Evolutionary conservation across 2,888 invertebrate genomes (phyloP).

Genomic region (Lithophane leautieri): DNA sequence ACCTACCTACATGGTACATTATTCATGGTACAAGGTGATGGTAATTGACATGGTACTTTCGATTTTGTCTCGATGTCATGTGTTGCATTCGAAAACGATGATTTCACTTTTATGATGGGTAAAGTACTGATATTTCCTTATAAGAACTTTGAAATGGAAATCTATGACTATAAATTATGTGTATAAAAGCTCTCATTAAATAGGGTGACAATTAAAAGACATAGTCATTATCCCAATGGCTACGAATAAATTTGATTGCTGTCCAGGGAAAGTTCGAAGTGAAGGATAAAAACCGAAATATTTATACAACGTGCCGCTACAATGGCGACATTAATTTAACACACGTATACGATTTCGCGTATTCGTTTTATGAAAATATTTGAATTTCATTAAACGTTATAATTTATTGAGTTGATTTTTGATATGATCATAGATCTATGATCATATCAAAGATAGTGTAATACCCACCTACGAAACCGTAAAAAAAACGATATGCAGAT

Average conservation of each 20-base stretch:
- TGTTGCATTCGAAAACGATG: slow-evolving; percentile 54
- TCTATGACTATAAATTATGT: background rate
- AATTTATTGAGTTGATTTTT: no score
- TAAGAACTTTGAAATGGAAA: background rate
- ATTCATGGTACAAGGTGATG: slow-evolving; percentile 59
- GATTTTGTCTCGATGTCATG: slow-evolving; percentile 52
- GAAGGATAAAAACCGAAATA: no score
- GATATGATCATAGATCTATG: no score
- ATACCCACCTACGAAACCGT: no score
- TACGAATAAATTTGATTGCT: background rate
- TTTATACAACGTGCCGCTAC: no score
- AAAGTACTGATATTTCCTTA: slow-evolving; percentile 9
- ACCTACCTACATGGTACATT: slow-evolving; percentile 50
- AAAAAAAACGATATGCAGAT: background rate
- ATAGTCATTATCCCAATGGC: no score
- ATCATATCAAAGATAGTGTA: no score
- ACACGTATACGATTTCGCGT: no score
- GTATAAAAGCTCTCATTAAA: background rate
- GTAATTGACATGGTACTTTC: slow-evolving; percentile 63
- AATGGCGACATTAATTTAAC: no score
- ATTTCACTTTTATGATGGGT: slow-evolving; percentile 60
- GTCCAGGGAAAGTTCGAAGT: background rate
- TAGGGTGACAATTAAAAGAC: background rate
- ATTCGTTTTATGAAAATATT: no score
- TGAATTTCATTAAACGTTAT: no score